These are phyloP conservation scores for Xylocopa sonorina DNA, from an alignment of 1,140 invertebrate species.

Conservation along the genomic window DNA sequence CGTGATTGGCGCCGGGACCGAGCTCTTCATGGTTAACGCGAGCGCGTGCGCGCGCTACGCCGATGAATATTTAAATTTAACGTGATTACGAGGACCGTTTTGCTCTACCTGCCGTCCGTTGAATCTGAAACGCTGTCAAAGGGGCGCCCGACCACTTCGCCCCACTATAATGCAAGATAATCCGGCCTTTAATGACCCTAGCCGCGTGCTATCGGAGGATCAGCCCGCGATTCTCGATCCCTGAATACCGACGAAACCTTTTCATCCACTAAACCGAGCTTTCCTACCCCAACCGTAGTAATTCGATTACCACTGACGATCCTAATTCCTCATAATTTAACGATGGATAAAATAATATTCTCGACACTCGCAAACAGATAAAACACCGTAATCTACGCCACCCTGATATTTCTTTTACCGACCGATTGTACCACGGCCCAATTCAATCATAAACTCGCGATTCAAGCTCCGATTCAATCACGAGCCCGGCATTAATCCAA, in stretches of 20 bases:
- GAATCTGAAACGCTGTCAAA: conserved; percentile 42
- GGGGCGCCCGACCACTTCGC: conserved; percentile 12
- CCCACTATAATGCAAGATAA: conserved; percentile 36
- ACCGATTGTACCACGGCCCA: too few species aligned
- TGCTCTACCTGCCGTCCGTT: conserved; percentile 37
- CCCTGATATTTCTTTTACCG: too few species aligned
- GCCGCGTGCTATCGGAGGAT: background rate
- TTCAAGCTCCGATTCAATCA: background rate
- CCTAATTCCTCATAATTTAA: background rate
- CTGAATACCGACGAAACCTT: background rate
- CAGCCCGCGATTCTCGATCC: background rate
- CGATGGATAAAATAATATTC: background rate
- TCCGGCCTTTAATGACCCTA: conserved; percentile 22
- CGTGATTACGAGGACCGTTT: conserved; percentile 43
- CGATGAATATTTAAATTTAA: conserved; percentile 61
- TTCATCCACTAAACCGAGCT: background rate
- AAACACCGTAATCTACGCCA: too few species aligned
- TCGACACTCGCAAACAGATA: too few species aligned
- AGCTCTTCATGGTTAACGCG: conserved; percentile 51
- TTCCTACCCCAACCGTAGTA: background rate
- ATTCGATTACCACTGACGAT: background rate
- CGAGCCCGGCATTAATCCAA: too few species aligned
- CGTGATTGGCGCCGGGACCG: conserved; percentile 30
- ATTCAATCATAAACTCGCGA: too few species aligned
- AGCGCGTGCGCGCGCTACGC: background rate